These are phyloP conservation scores for Coregonus ussuriensis DNA, from an alignment of 2,797 vertebrate species.

Conservation along the genomic window DNA sequence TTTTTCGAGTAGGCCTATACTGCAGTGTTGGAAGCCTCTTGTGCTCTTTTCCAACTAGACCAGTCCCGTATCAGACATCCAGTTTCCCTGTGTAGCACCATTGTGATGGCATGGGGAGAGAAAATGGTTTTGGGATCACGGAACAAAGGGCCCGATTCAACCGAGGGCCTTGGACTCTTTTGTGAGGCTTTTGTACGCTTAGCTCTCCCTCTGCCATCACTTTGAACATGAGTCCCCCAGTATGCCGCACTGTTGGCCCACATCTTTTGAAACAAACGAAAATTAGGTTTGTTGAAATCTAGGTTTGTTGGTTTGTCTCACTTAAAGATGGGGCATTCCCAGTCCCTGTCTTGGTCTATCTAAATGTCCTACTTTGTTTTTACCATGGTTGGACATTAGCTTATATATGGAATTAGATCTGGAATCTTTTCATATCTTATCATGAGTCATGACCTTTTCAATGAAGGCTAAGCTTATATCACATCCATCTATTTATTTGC, in stretches of 20 bases:
- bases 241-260: neutral
- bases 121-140: neutral
- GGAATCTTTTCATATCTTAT: neutral
- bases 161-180: neutral
- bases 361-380: neutral
- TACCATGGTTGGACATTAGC: neutral
- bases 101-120: slow-evolving; percentile 12
- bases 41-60: neutral
- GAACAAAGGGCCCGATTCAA: slow-evolving; percentile 17
- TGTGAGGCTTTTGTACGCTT: neutral
- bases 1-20: neutral
- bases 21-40: neutral
- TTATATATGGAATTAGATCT: neutral
- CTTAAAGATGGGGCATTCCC: neutral
- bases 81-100: neutral
- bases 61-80: neutral
- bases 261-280: neutral
- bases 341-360: neutral
- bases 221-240: neutral
- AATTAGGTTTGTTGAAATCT: too few relatives aligned
- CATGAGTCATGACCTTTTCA: neutral
- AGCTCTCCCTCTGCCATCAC: neutral
- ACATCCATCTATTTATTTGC: too few relatives aligned
- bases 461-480: neutral
- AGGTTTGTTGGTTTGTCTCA: neutral